A percentile compares a stretch with the other conserved stretches of the same genome.
phyloP scores from a whole-genome alignment of 2,888 invertebrate species.

The Sipha maydis region DNA sequence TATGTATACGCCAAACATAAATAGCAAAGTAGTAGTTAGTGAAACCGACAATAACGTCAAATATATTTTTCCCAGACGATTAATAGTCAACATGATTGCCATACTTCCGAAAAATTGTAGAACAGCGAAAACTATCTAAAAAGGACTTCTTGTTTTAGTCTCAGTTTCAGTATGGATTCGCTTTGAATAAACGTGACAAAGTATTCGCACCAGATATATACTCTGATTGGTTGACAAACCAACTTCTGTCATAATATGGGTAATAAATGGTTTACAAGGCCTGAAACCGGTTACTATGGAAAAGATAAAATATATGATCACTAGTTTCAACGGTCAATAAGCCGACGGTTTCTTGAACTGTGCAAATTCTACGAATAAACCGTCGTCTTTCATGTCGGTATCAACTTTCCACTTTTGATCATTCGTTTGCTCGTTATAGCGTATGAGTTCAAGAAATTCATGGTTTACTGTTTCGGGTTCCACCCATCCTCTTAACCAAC shows the following conservation, averaged over 20 bases:
- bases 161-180: background rate
- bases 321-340: constrained; percentile 21
- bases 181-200: background rate
- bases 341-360: background rate
- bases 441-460: constrained; percentile 70
- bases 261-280: background rate
- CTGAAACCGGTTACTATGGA: background rate
- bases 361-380: background rate
- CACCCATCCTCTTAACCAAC: constrained; percentile 72
- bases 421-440: constrained; percentile 69
- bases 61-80: constrained; percentile 62
- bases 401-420: constrained; percentile 66
- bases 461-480: constrained; percentile 69
- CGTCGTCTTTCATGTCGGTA: no score
- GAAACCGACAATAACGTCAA: constrained; percentile 59
- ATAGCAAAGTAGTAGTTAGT: constrained; percentile 40
- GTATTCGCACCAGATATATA: background rate
- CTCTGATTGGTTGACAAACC: background rate
- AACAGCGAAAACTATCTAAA: background rate
- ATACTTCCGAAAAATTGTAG: constrained; percentile 57
- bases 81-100: constrained; percentile 41
- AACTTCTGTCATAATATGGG: background rate
- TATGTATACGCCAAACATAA: constrained; percentile 50
- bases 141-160: background rate
- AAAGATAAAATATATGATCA: constrained; percentile 29